Conservation (phyloP, 2,888 invertebrate species). For the Drosophila gaucha region DNA sequence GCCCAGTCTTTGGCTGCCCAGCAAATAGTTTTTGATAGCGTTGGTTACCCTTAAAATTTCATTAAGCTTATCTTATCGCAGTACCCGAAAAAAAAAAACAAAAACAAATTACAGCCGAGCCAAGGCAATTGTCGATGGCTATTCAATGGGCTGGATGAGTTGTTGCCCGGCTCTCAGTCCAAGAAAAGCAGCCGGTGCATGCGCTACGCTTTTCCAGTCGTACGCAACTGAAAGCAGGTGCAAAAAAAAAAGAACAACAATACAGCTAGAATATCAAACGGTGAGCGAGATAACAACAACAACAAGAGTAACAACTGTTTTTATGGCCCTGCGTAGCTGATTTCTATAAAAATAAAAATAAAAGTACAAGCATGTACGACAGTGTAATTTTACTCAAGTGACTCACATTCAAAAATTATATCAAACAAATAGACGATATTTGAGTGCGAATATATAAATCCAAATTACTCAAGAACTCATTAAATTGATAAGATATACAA, state of each 20-base stretch:
- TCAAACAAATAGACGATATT: slow-evolving; percentile 11
- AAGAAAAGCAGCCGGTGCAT: slow-evolving; percentile 58
- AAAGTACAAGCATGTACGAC: slow-evolving; percentile 13
- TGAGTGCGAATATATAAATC: no score
- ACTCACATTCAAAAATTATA: slow-evolving; percentile 48
- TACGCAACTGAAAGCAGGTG: slow-evolving; percentile 6
- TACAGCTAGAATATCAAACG: slow-evolving; percentile 33
- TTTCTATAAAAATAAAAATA: slow-evolving; percentile 3
- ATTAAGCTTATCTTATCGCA: slow-evolving; percentile 69
- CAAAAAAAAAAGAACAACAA: slow-evolving; percentile 8
- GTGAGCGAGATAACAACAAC: slow-evolving; percentile 56
- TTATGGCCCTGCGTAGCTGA: slow-evolving; percentile 40
- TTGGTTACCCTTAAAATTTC: slow-evolving; percentile 71
- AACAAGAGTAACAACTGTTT: slow-evolving; percentile 1
- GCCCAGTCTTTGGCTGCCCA: slow-evolving; percentile 24
- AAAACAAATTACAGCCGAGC: slow-evolving; percentile 18
- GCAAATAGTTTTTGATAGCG: slow-evolving; percentile 54
- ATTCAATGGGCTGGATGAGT: slow-evolving; percentile 50
- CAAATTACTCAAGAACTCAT: slow-evolving; percentile 57
- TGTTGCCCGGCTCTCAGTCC: slow-evolving; percentile 54
- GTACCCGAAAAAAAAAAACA: slow-evolving; percentile 24
- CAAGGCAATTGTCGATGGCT: slow-evolving; percentile 51
- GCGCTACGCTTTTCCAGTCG: slow-evolving; percentile 41
- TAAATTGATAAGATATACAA: slow-evolving; percentile 69
- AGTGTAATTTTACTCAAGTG: slow-evolving; percentile 52